Evolutionary conservation across 2,797 vertebrate genomes (phyloP).

Genomic region (Rhyacichthys aspro): DNA sequence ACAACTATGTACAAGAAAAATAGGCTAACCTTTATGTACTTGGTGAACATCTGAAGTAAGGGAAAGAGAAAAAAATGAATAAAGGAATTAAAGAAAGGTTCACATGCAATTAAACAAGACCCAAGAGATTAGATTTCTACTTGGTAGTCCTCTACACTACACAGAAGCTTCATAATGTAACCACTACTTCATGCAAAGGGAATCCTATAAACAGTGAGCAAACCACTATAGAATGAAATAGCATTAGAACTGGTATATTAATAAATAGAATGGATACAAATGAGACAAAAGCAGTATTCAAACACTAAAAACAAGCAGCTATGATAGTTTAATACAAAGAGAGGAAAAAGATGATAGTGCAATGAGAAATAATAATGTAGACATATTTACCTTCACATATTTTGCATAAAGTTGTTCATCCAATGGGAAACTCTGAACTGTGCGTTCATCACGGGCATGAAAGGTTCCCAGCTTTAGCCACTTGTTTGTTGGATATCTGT

Average conservation of each 20-base stretch:
- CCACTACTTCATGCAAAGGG: neutral
- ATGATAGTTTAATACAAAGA: neutral
- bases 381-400: slow-evolving; percentile 91
- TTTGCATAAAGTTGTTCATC: slow-evolving; percentile 98
- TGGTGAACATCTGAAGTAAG: slow-evolving; percentile 99
- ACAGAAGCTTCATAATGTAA: neutral
- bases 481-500: slow-evolving; percentile 96
- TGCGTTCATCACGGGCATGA: slow-evolving; percentile 94
- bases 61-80: slow-evolving; percentile 46
- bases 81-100: slow-evolving; percentile 47
- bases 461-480: slow-evolving; percentile 98
- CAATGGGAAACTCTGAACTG: slow-evolving; percentile 95
- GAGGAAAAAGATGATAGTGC: neutral
- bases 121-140: neutral
- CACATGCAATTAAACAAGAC: slow-evolving; percentile 53
- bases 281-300: slow-evolving; percentile 5
- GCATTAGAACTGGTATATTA: neutral
- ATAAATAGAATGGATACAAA: neutral
- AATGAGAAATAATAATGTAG: neutral
- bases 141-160: neutral
- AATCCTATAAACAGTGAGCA: neutral
- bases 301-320: slow-evolving; percentile 9
- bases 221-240: neutral
- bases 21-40: slow-evolving; percentile 98
- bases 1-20: slow-evolving; percentile 71